phyloP scores from a whole-genome alignment of 2,888 invertebrate genomes.

The Patella ulyssiponensis region DNA sequence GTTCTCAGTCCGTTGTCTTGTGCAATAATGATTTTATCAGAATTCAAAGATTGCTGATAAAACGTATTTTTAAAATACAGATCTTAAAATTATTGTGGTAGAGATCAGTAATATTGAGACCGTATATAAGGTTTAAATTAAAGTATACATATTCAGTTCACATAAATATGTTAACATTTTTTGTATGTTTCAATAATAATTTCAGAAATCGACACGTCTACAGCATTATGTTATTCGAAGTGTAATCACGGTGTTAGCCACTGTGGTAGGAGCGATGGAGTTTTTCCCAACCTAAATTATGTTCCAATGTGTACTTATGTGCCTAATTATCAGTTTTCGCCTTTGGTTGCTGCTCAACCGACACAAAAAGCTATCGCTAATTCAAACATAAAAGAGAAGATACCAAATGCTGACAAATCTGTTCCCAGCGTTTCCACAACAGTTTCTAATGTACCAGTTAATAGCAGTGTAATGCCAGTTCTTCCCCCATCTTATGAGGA shows the following conservation, averaged over 20 bases:
- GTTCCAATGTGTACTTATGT: conserved; percentile 25
- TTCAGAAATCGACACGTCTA: conserved; percentile 5
- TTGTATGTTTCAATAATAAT: background rate
- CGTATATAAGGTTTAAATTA: too few relatives aligned
- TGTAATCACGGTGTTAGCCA: conserved; percentile 20
- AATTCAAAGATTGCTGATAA: too few relatives aligned
- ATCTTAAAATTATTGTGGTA: too few relatives aligned
- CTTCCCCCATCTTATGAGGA: conserved; percentile 21
- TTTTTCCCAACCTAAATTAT: conserved; percentile 26
- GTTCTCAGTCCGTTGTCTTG: too few relatives aligned
- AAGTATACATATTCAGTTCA: too few relatives aligned
- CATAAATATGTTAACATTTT: too few relatives aligned
- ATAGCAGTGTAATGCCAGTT: background rate
- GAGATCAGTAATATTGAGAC: too few relatives aligned
- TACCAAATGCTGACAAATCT: background rate
- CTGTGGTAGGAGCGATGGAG: conserved; percentile 22
- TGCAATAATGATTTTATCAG: too few relatives aligned
- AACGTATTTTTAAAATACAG: too few relatives aligned
- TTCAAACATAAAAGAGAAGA: background rate
- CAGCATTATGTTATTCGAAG: conserved; percentile 14
- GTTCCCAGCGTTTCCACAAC: background rate
- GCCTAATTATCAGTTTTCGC: background rate
- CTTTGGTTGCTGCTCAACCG: background rate
- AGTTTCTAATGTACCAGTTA: background rate
- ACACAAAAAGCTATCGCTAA: background rate